phyloP scores from a whole-genome alignment of 2,888 invertebrate species.

The Drosophila neonasuta region DNA sequence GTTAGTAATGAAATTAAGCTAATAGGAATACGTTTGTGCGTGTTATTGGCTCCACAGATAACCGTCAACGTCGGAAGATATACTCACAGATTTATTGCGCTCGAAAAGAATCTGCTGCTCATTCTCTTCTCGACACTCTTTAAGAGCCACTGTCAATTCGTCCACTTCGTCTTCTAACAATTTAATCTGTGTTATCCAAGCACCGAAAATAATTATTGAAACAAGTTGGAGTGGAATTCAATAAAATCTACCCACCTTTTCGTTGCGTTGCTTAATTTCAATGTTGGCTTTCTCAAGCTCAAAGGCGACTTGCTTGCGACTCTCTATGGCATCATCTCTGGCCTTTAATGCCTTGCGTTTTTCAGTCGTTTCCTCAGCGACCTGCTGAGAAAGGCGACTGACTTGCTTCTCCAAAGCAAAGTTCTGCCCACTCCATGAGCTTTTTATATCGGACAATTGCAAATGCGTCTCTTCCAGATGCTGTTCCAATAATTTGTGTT shows the following conservation, averaged over 20 bases:
- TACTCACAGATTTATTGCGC: slow-evolving; percentile 85
- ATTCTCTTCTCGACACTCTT: slow-evolving; percentile 83
- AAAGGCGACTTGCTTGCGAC: slow-evolving; percentile 83
- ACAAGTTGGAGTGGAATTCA: not conserved
- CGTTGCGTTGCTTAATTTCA: slow-evolving; percentile 79
- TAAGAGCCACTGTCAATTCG: slow-evolving; percentile 87
- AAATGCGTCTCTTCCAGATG: slow-evolving; percentile 92
- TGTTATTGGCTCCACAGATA: slow-evolving; percentile 68
- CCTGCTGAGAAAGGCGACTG: slow-evolving; percentile 90
- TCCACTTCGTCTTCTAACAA: slow-evolving; percentile 89
- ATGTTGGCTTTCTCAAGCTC: slow-evolving; percentile 77
- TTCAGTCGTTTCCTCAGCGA: slow-evolving; percentile 92
- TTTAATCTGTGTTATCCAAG: slow-evolving; percentile 80
- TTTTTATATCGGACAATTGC: slow-evolving; percentile 94
- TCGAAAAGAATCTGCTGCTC: slow-evolving; percentile 84
- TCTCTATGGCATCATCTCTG: slow-evolving; percentile 86
- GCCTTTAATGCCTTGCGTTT: slow-evolving; percentile 88
- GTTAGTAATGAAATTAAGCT: slow-evolving; percentile 42
- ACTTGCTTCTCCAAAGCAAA: slow-evolving; percentile 95
- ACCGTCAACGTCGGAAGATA: slow-evolving; percentile 69
- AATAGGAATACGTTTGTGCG: slow-evolving; percentile 13
- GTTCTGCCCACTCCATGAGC: slow-evolving; percentile 95
- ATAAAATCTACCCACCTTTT: slow-evolving; percentile 72
- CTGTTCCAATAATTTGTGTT: slow-evolving; percentile 87
- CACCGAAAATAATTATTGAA: not conserved